Evolutionary conservation across 2,888 invertebrate species (phyloP).

Genomic region (Drosophila neonasuta): DNA sequence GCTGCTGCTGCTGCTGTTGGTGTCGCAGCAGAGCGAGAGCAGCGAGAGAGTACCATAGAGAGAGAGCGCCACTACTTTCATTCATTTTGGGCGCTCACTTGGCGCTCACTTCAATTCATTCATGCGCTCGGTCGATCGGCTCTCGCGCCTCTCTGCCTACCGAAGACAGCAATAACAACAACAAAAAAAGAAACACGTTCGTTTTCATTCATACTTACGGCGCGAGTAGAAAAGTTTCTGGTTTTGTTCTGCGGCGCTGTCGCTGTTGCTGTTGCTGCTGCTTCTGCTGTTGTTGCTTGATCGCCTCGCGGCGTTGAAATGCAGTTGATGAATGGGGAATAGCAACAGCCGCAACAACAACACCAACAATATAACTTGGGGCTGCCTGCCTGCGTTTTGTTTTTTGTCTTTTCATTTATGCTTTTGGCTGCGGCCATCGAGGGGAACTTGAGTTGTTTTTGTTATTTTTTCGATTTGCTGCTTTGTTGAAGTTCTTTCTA

Average conservation of each 20-base stretch:
- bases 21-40: slow-evolving; percentile 6
- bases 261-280: slow-evolving; percentile 15
- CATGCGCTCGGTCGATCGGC: slow-evolving; percentile 45
- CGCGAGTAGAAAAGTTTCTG: slow-evolving; percentile 68
- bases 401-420: slow-evolving; percentile 21
- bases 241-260: slow-evolving; percentile 46
- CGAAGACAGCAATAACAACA: slow-evolving; percentile 15
- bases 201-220: slow-evolving; percentile 76
- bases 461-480: slow-evolving; percentile 43
- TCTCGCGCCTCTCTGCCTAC: slow-evolving; percentile 28
- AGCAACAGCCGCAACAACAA: slow-evolving; percentile 37
- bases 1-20: slow-evolving; percentile 17
- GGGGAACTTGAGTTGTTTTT: slow-evolving; percentile 63
- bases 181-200: slow-evolving; percentile 66
- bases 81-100: slow-evolving; percentile 63
- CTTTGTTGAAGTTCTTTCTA: slow-evolving; percentile 47
- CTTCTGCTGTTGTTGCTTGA: slow-evolving; percentile 41
- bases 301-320: slow-evolving; percentile 75
- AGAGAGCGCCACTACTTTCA: slow-evolving; percentile 65
- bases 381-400: slow-evolving; percentile 30
- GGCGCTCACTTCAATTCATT: slow-evolving; percentile 62
- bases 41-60: slow-evolving; percentile 7
- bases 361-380: slow-evolving; percentile 41
- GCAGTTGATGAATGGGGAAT: slow-evolving; percentile 75
- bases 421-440: slow-evolving; percentile 31